Base-by-base conservation (phyloP, 2,797 vertebrate genomes). In the Bradypodion pumilum region DNA sequence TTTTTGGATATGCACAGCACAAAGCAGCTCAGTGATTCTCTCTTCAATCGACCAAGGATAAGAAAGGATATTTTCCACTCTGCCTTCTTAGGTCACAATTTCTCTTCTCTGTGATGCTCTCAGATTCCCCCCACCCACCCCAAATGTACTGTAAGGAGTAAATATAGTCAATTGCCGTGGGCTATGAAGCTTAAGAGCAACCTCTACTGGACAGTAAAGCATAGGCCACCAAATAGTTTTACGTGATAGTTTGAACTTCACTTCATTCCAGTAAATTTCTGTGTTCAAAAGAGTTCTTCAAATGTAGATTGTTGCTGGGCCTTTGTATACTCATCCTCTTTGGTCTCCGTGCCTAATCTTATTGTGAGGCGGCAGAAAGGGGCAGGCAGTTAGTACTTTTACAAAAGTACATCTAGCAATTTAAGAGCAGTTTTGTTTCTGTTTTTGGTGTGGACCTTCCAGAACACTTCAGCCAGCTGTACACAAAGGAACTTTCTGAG, bases 131-230 rank as follows among this genome's bases (percentile, higher is more conserved):
- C 37, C 4, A 1, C 7, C 2, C 49, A 60, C 21, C 15, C 42
- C 13, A 69, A 46, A 13, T 46, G 3, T 1, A 32, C 49, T 69
- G 9, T 21, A 21, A 59, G 7, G 3, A 32, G 42, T 42, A 63
- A 16, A 46, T 32, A 60, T 49, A 56, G 0, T 25, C 73, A 7
- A 12, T 70, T 81, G 6, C 32, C 37, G 16, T 12, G 23, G 1
- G 0, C 89, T 88, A 3, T 0, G 1, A 83, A 86, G 88, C 81
- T 46, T 65, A 75, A 52, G 68, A 90, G 89, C 83, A 84, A 15
- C 91, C 89, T 88, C 90, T 91, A 88, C 42, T 78, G 89, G 89
- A 80, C 32, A 84, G 56, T 63, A 12, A 29, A 6, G n/a, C 10
- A 42, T 7, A 59, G 5, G 62, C n/a, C 37, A 49, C 56, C 12